Base-by-base conservation (phyloP, 37 sponge, comb jelly and placozoan species). In the Chondrosia reniformis region DNA sequence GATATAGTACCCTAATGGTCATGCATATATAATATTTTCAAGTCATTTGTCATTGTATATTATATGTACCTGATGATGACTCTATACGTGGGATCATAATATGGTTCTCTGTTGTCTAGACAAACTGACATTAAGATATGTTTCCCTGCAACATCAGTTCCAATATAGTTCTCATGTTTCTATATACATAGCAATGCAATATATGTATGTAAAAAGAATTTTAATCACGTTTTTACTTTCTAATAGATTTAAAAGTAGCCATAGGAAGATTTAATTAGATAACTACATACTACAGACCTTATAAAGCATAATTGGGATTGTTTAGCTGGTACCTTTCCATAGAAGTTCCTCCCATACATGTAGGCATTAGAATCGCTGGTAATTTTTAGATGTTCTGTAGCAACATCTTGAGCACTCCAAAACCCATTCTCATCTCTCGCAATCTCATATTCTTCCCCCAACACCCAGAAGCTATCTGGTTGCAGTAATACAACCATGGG, bases 391-490 rank as follows among this genome's bases (percentile, higher is more conserved):
- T 90, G 91, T 21, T 90, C 91, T 17, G 83, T 85, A 62, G 76
- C 67, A 71, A 90, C 85, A 28, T 90, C 91, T 0, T 83, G 83
- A 0, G 91, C 91, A 10, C 36, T 30, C 84, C 86, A 85, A 1
- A 57, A 30, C 9, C 86, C 91, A 76, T 65, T 65, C 37, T 63
- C 46, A 19, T 59, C 79, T 10, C 69, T 27, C 4, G 86, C 86
- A 10, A 8, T 59, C 25, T 82, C 86, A 59, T 82, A 76, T 3
- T 82, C 83, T 30, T 75, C 86, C 33, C 67, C 80, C 67, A 83
- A 59, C 0, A 85, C 33, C 83, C 79, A 78, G 45, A 46, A 90
- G 3, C 83, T 80, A 5, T 80, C 76, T 39, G 76, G 80, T 3
- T 79, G 79, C 25, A 83, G 74, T 12, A 85, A 74, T 24, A 85